These are phyloP conservation scores for Homarus americanus DNA, from an alignment of 1,140 invertebrate species.

Conservation along the genomic window DNA sequence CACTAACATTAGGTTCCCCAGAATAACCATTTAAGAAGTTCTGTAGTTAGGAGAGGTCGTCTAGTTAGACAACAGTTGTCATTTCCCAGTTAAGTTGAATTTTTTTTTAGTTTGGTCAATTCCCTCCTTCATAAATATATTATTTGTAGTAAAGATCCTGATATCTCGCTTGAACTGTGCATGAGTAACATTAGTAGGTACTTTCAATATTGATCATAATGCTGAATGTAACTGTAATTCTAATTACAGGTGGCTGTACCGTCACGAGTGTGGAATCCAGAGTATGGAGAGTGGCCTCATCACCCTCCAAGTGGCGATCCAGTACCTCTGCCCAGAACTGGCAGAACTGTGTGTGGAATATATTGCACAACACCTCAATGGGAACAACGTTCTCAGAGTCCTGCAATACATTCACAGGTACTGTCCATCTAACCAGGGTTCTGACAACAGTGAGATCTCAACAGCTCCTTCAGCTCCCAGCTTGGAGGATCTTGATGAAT, in stretches of 20 bases:
- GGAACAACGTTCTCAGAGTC: constrained; percentile 79
- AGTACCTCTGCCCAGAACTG: constrained; percentile 84
- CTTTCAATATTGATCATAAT: no score
- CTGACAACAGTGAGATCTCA: constrained; percentile 1
- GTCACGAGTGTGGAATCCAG: constrained; percentile 82
- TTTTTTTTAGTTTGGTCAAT: no score
- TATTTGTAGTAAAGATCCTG: no score
- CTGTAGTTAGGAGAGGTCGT: no score
- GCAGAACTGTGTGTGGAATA: constrained; percentile 82
- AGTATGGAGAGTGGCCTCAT: constrained; percentile 83
- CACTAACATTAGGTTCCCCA: no score
- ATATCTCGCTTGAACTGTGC: no score
- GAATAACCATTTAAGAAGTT: no score
- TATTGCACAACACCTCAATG: constrained; percentile 79
- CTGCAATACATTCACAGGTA: constrained; percentile 79
- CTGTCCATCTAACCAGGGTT: constrained; percentile 52
- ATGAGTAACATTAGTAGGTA: no score
- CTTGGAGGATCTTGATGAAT: constrained; percentile 41
- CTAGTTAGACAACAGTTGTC: no score
- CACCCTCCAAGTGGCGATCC: constrained; percentile 84
- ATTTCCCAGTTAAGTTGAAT: no score
- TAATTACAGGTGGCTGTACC: constrained; percentile 81
- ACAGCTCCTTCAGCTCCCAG: constrained; percentile 75
- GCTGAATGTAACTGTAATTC: no score
- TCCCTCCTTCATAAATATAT: no score